Percentiles rank a stretch among this genome's conserved stretches.
Conservation (phyloP, 2,888 invertebrate genomes). For the Glaucopsyche alexis region DNA sequence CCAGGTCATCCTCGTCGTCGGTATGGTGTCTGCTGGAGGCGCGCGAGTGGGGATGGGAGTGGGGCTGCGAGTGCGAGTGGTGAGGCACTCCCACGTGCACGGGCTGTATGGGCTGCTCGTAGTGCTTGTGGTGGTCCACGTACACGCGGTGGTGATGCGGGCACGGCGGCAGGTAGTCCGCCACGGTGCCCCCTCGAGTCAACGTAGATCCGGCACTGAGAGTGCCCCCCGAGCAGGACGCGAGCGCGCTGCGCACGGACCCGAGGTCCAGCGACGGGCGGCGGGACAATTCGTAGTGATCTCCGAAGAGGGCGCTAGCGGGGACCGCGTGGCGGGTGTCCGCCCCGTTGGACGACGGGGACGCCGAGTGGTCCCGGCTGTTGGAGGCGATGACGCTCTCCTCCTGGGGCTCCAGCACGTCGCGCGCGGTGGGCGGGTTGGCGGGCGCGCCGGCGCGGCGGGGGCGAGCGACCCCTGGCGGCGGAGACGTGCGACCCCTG, state of each 20-base stretch:
- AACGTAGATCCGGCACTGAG: conserved; percentile 81
- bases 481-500: no score
- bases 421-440: no score
- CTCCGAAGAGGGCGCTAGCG: conserved; percentile 71
- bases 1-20: conserved; percentile 86
- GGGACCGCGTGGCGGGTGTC: conserved; percentile 76
- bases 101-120: conserved; percentile 76
- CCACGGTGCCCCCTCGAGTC: conserved; percentile 78
- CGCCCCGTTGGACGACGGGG: conserved; percentile 77
- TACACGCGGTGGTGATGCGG: conserved; percentile 75
- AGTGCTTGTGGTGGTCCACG: conserved; percentile 76
- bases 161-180: conserved; percentile 72
- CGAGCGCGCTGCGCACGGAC: conserved; percentile 74
- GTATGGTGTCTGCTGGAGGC: conserved; percentile 77
- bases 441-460: no score
- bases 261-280: conserved; percentile 81
- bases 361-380: conserved; percentile 72
- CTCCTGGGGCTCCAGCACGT: conserved; percentile 68
- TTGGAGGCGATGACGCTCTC: conserved; percentile 75
- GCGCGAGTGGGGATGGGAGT: conserved; percentile 66
- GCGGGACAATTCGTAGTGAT: conserved; percentile 80
- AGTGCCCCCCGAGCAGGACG: conserved; percentile 80
- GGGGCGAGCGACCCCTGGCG: no score
- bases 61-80: conserved; percentile 48
- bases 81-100: conserved; percentile 70